Evolutionary conservation across 2,113 vertebrate genomes (phyloP).

Genomic region (Chloropsis cyanopogon): DNA sequence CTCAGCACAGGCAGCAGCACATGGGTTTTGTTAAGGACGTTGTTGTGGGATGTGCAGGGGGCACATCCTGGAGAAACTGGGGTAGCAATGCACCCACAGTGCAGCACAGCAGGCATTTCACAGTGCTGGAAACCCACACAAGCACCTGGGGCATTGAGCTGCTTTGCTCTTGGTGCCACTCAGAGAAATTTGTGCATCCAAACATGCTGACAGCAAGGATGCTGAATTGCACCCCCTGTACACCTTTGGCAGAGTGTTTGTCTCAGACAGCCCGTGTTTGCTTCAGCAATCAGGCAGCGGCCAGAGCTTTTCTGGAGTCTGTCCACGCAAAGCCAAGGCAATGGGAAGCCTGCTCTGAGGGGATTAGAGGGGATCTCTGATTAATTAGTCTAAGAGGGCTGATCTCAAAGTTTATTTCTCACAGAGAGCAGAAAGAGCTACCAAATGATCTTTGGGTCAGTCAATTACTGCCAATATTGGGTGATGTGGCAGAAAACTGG

Average conservation of each 20-base stretch:
- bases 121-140: not conserved
- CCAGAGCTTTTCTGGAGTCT: not conserved
- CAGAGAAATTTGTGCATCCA: not conserved
- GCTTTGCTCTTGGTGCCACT: not conserved
- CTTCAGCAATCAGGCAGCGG: not conserved
- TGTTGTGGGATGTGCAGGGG: not conserved
- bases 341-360: not conserved
- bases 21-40: accelerated
- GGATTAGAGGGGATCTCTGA: constrained; percentile 1
- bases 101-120: accelerated
- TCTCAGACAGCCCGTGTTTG: not conserved
- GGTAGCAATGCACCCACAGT: not conserved
- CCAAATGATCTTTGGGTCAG: not conserved
- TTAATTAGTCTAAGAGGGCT: constrained; percentile 26
- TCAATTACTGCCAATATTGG: not conserved
- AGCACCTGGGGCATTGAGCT: not conserved
- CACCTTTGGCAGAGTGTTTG: not conserved
- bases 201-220: not conserved
- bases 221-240: accelerated
- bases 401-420: constrained; percentile 19
- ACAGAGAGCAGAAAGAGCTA: not conserved
- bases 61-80: not conserved
- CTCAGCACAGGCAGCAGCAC: accelerated
- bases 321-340: not conserved
- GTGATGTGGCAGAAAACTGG: not conserved